Conservation (phyloP, 2,113 vertebrate genomes). For the Hemiscyllium ocellatum region DNA sequence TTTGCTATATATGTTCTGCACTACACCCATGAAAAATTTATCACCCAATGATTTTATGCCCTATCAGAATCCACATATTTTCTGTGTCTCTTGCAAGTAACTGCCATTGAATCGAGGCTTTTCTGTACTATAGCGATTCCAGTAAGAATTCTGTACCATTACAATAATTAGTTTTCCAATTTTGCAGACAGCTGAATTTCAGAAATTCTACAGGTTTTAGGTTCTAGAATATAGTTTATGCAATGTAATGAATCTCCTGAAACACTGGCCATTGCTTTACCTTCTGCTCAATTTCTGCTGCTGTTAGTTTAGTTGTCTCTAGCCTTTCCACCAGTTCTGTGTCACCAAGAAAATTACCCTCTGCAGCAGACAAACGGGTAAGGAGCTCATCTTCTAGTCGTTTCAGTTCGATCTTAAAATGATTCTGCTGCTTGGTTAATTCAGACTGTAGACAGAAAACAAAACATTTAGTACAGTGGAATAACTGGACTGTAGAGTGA, state of each 20-base stretch:
- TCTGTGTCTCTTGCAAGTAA: neutral
- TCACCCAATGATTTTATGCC: neutral
- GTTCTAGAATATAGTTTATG: neutral
- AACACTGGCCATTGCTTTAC: constrained; percentile 43
- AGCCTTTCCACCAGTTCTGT: constrained; percentile 69
- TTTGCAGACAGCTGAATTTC: neutral
- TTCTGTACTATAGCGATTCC: too few species aligned
- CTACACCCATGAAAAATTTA: neutral
- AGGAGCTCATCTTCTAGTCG: constrained; percentile 65
- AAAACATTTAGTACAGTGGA: neutral
- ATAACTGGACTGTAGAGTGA: neutral
- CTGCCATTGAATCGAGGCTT: neutral
- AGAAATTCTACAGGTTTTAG: neutral
- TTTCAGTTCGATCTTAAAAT: constrained; percentile 68
- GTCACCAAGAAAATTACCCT: constrained; percentile 64
- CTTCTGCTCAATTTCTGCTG: constrained; percentile 62
- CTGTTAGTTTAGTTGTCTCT: constrained; percentile 62
- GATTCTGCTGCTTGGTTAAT: constrained; percentile 69
- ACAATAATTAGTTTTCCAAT: neutral
- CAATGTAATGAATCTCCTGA: neutral
- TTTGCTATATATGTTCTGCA: neutral
- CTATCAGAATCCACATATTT: neutral
- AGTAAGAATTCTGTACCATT: neutral
- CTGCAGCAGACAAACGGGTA: constrained; percentile 62
- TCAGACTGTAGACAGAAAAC: constrained; percentile 48